A percentile compares a stretch with the other conserved stretches of the same genome.
Conservation (phyloP, 2,797 vertebrate genomes). For the Linurgus olivaceus region DNA sequence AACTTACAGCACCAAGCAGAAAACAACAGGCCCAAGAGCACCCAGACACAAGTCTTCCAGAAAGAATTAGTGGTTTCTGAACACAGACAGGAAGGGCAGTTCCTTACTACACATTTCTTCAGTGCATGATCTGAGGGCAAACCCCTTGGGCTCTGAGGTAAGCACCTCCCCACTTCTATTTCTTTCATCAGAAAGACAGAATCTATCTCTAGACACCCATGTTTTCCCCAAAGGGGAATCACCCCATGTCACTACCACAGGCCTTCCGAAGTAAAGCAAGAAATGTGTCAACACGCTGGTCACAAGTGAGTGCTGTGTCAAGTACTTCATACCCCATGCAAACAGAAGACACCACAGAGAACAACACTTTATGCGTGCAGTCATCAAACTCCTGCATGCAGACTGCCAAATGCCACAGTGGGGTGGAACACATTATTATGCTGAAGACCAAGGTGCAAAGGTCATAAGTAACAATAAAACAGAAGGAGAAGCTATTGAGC, state of each 20-base stretch:
- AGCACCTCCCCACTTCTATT: neutral
- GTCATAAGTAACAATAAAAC: neutral
- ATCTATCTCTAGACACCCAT: neutral
- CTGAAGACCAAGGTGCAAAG: neutral
- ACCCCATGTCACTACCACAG: neutral
- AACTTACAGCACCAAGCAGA: neutral
- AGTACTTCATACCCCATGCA: neutral
- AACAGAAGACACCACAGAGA: neutral
- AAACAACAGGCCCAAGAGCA: neutral
- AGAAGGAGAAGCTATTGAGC: neutral
- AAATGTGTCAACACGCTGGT: neutral
- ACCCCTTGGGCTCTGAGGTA: rapidly evolving
- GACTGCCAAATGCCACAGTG: neutral
- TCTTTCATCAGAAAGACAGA: neutral
- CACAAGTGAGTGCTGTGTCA: neutral
- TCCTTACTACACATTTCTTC: neutral
- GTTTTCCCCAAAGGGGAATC: neutral
- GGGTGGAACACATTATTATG: neutral
- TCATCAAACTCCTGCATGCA: neutral
- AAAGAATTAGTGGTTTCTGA: neutral
- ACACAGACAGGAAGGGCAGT: neutral
- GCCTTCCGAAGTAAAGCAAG: neutral
- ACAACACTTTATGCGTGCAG: neutral
- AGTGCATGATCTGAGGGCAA: neutral
- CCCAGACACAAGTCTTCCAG: neutral